Base-by-base conservation (phyloP, 1,140 invertebrate genomes). In the Diorhabda elongata region DNA sequence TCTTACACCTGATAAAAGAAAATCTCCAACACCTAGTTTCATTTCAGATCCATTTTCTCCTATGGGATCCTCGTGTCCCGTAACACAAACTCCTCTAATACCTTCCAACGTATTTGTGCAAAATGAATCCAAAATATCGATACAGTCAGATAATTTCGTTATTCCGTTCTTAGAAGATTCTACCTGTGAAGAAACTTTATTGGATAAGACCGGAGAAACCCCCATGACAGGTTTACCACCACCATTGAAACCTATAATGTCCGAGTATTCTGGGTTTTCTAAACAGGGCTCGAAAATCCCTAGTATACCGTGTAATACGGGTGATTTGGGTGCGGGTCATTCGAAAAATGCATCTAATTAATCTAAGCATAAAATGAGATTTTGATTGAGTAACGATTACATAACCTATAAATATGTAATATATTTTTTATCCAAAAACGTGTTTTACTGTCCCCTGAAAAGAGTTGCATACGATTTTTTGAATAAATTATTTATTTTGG, bases 221-320 rank as follows among this genome's bases (percentile, higher is more conserved):
- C 83, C 85, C 0, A 81, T 81, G 5, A 83, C 82, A 3, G 86
- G 87, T 75, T 80, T 91, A 63, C 87, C 89, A 2, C 87, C 89
- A 0, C 62, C 71, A 0, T 69, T 87, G 67, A 82, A 88, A 82
- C 87, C 88, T 1, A 81, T 81, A 41, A 81, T 79, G 45, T 80
- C 86, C 41, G 83, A 87, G 74, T 90, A 90, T 78, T 84, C 88
- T 59, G 89, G 89, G 2, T 90, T 91, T 75, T 89, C 89, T 3
- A 85, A 85, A 68, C 87, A 89, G 79, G 87, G 87, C 61, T 85
- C 86, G 72, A 85, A 87, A 70, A 91, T 91, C 79, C 89, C 88
- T 7, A 90, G 86, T 42, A 91, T 91, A 76, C 89, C 89, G 4
- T 91, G 90, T 79, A 89, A 86, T 66, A 90, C 89, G 4, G 89